These are phyloP conservation scores for Orthosia cruda DNA, from an alignment of 2,888 invertebrate species.

Conservation along the genomic window DNA sequence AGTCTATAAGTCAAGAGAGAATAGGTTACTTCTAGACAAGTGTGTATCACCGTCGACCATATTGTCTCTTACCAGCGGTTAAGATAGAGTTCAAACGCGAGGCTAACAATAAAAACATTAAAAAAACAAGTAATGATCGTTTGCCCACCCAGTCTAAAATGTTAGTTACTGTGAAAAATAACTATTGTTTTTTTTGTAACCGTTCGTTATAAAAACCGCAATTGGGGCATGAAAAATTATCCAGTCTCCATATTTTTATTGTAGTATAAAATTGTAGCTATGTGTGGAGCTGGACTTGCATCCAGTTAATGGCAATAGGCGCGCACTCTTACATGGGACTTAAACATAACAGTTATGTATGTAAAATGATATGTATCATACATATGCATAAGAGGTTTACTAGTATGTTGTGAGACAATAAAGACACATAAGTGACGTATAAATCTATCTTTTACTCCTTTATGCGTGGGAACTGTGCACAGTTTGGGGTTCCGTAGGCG, in stretches of 20 bases:
- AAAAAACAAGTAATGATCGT: neutral
- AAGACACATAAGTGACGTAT: conserved; percentile 64
- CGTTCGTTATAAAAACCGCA: neutral
- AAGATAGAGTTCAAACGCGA: too few relatives aligned
- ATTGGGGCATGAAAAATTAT: neutral
- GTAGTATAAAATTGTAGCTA: conserved; percentile 8
- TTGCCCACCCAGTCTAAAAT: neutral
- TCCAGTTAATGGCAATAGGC: too few relatives aligned
- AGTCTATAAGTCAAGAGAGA: too few relatives aligned
- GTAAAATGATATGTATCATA: neutral
- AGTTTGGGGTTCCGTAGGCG: conserved; percentile 51
- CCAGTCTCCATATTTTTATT: neutral
- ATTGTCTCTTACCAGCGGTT: too few relatives aligned
- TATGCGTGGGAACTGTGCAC: conserved; percentile 59
- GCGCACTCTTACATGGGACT: too few relatives aligned
- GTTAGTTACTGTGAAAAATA: neutral
- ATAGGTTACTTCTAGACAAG: too few relatives aligned
- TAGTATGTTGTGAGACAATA: conserved; percentile 60
- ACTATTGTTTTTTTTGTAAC: neutral
- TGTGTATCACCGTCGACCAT: too few relatives aligned
- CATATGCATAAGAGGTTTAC: conserved; percentile 28
- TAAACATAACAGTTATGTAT: too few relatives aligned
- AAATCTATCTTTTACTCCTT: conserved; percentile 64
- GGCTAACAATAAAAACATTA: too few relatives aligned
- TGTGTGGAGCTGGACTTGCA: too few relatives aligned